A percentile compares a stretch with the other conserved stretches of the same genome.
These are phyloP conservation scores for Zaprionus kolodkinae DNA, from an alignment of 1,140 invertebrate genomes.

Conservation along the genomic window DNA sequence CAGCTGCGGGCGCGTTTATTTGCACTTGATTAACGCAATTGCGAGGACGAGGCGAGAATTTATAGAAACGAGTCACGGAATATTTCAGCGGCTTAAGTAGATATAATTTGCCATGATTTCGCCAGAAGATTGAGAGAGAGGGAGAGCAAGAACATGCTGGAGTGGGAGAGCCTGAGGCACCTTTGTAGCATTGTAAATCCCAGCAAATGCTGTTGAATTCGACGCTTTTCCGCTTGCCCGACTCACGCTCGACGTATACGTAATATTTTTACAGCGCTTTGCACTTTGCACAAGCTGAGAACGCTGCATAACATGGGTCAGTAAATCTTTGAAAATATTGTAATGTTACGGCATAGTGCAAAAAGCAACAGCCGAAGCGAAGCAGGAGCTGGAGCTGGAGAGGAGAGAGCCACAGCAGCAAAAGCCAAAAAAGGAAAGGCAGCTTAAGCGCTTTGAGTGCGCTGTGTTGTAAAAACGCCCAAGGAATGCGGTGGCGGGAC, in stretches of 20 bases:
- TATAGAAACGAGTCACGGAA: conserved; percentile 8
- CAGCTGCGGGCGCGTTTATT: conserved; percentile 30
- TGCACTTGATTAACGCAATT: conserved; percentile 52
- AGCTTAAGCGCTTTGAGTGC: conserved; percentile 67
- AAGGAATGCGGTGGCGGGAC: conserved; percentile 30
- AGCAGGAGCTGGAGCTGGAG: background rate
- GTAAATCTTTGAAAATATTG: conserved; percentile 81
- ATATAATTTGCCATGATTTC: conserved; percentile 12
- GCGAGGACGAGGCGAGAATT: conserved; percentile 16
- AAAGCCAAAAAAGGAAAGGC: conserved; percentile 9
- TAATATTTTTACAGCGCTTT: conserved; percentile 79
- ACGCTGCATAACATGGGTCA: conserved; percentile 61
- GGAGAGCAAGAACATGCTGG: background rate
- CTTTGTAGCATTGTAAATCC: conserved; percentile 27
- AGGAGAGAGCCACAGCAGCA: conserved; percentile 11
- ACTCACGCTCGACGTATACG: conserved; percentile 53
- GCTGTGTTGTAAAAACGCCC: conserved; percentile 63
- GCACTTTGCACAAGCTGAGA: conserved; percentile 63
- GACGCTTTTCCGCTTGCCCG: conserved; percentile 58
- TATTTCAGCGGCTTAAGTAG: conserved; percentile 20
- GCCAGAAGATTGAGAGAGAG: background rate
- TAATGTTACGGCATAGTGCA: conserved; percentile 57
- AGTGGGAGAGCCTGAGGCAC: background rate
- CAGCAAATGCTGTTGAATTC: conserved; percentile 59
- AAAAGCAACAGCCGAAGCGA: background rate